A percentile compares a stretch with the other conserved stretches of the same genome.
phyloP scores from a whole-genome alignment of 2,113 vertebrate species.

The Macrotus californicus region DNA sequence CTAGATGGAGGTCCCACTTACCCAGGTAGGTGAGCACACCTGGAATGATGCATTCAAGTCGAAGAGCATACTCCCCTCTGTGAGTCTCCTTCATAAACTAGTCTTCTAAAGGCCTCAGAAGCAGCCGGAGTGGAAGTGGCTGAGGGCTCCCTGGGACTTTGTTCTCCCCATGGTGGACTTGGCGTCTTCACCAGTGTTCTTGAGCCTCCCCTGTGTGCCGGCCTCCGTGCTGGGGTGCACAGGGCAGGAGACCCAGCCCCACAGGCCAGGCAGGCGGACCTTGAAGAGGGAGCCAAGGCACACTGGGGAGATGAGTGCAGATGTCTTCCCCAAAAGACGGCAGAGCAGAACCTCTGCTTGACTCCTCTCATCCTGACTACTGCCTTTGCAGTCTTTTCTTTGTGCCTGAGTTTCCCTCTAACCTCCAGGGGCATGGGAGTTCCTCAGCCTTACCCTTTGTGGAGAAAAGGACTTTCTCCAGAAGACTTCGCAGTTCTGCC shows the following conservation, averaged over 20 bases:
- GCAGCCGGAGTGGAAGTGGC: background rate
- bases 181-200: background rate
- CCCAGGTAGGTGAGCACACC: background rate
- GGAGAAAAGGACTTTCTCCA: background rate
- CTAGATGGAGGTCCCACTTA: background rate
- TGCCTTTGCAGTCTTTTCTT: background rate
- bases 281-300: background rate
- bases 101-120: background rate
- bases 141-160: background rate
- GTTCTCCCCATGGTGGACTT: background rate
- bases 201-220: background rate
- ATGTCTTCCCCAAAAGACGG: background rate
- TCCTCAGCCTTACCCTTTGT: background rate
- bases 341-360: background rate
- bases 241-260: background rate
- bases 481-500: background rate
- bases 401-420: fast-evolving
- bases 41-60: background rate
- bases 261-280: background rate
- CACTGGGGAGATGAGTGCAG: fast-evolving
- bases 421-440: background rate
- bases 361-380: too few relatives aligned
- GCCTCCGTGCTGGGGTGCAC: fast-evolving
- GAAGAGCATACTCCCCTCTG: fast-evolving
- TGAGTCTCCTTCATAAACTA: background rate